phyloP scores from a whole-genome alignment of 2,797 vertebrate genomes.

The Picus viridis region DNA sequence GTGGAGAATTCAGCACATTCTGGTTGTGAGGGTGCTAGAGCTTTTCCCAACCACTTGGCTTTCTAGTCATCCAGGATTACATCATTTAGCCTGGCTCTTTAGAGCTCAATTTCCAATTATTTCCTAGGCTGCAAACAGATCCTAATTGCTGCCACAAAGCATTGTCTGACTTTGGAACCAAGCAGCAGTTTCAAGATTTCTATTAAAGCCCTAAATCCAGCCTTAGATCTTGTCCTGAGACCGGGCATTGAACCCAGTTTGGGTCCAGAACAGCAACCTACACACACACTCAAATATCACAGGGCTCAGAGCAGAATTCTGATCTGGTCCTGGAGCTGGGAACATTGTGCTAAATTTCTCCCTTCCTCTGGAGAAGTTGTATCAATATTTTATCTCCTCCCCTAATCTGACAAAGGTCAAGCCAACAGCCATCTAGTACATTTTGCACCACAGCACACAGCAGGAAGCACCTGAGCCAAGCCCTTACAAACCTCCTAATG shows the following conservation, averaged over 20 bases:
- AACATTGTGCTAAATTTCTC: neutral
- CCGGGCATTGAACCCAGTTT: neutral
- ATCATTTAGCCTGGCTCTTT: neutral
- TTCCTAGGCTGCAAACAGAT: neutral
- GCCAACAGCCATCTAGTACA: neutral
- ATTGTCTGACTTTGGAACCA: neutral
- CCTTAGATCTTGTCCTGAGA: neutral
- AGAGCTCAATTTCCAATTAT: neutral
- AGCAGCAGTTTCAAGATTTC: neutral
- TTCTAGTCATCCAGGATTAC: neutral
- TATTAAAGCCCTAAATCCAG: neutral
- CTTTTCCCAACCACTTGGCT: neutral
- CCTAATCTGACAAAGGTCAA: neutral
- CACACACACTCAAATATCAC: neutral
- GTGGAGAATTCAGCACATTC: neutral
- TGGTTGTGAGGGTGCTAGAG: neutral
- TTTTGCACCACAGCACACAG: neutral
- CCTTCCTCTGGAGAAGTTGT: neutral
- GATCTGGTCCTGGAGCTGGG: neutral
- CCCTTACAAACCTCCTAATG: neutral
- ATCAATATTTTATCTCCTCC: neutral
- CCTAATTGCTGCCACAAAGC: neutral
- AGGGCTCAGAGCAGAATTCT: neutral
- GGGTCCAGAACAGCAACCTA: neutral
- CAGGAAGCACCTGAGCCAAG: neutral